Evolutionary conservation across 2,888 invertebrate genomes (phyloP).

Genomic region (Ochropacha duplaris): DNA sequence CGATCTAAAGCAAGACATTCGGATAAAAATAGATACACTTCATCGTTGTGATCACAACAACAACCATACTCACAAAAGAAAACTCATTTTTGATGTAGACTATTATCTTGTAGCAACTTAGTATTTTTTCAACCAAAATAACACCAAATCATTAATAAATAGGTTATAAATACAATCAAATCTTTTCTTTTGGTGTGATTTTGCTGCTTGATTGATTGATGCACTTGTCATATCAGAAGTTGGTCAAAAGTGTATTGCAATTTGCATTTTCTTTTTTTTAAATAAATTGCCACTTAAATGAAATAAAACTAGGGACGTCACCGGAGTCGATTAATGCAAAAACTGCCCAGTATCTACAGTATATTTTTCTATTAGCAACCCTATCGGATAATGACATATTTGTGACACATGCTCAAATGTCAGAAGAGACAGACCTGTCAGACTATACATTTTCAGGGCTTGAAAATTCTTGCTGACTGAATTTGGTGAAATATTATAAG

Average conservation of each 20-base stretch:
- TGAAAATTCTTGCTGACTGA: neutral
- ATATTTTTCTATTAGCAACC: neutral
- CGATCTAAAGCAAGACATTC: slow-evolving; percentile 44
- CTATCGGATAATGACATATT: too few relatives aligned
- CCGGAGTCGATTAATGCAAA: neutral
- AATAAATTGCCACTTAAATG: neutral
- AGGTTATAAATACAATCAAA: slow-evolving; percentile 33
- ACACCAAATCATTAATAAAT: slow-evolving; percentile 65
- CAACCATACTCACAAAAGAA: slow-evolving; percentile 84
- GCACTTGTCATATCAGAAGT: too few relatives aligned
- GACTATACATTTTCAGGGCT: neutral
- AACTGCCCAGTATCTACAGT: too few relatives aligned
- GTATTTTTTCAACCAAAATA: slow-evolving; percentile 40
- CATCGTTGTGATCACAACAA: slow-evolving; percentile 13
- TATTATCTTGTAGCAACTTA: slow-evolving; percentile 32
- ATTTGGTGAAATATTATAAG: neutral
- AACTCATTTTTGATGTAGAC: slow-evolving; percentile 79
- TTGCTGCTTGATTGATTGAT: neutral
- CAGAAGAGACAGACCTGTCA: too few relatives aligned
- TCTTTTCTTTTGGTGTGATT: slow-evolving; percentile 6
- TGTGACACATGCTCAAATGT: neutral
- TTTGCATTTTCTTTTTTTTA: neutral
- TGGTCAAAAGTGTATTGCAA: neutral
- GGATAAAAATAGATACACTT: slow-evolving; percentile 64
- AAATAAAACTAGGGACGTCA: neutral